These are phyloP conservation scores for Grus americana DNA, from an alignment of 2,113 vertebrate genomes.

Conservation along the genomic window DNA sequence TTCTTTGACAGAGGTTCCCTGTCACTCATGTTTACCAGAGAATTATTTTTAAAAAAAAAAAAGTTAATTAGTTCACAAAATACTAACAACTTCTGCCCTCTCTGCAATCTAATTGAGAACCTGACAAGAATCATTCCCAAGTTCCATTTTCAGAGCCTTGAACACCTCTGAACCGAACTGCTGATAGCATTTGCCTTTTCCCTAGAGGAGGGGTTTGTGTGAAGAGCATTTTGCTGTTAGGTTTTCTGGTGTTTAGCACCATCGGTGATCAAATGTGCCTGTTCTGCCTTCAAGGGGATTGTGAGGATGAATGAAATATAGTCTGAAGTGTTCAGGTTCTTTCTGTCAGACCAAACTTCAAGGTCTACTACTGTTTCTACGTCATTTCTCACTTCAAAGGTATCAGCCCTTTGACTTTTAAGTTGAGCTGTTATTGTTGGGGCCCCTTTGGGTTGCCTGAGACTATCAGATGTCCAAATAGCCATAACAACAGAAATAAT, in stretches of 20 bases:
- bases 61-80: not conserved
- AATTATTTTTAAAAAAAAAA: not conserved
- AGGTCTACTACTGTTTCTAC: constrained; percentile 1
- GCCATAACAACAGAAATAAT: constrained; percentile 41
- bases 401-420: constrained; percentile 42
- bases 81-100: not conserved
- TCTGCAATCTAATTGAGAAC: not conserved
- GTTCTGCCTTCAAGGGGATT: not conserved
- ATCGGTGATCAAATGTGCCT: not conserved
- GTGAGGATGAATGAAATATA: not conserved
- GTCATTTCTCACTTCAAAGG: constrained; percentile 38
- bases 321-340: not conserved
- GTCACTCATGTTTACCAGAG: not conserved
- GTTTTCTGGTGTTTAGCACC: not conserved
- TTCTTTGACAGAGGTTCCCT: not conserved
- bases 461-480: constrained; percentile 31
- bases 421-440: constrained; percentile 14
- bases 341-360: not conserved
- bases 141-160: not conserved
- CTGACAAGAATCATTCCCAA: not conserved
- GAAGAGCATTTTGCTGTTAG: not conserved
- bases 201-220: not conserved
- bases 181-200: not conserved
- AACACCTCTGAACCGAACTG: not conserved
- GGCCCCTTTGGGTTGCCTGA: not conserved